These are phyloP conservation scores for Coracias cyanogaster DNA, from an alignment of 2,797 vertebrate genomes.

Conservation along the genomic window DNA sequence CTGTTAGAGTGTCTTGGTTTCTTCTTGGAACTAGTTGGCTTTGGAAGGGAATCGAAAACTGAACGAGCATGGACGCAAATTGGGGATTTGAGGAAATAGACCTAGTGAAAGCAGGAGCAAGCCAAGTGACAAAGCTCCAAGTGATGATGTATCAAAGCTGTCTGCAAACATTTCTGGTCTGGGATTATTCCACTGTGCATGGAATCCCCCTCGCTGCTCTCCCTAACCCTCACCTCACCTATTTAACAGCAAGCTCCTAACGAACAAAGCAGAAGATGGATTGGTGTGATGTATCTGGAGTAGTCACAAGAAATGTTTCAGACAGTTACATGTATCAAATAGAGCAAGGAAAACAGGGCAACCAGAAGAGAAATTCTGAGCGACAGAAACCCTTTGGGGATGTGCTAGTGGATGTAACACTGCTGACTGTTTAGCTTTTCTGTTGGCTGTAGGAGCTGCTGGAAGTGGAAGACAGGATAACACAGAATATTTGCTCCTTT, in stretches of 20 bases:
- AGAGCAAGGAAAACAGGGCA: not conserved
- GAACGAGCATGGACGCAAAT: not conserved
- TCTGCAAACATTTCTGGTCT: not conserved
- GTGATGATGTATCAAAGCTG: not conserved
- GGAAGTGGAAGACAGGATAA: not conserved
- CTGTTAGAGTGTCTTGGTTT: not conserved
- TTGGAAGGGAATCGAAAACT: not conserved
- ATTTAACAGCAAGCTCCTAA: not conserved
- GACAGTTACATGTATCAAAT: not conserved
- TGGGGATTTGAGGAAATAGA: not conserved
- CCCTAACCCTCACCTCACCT: not conserved
- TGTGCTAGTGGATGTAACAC: not conserved
- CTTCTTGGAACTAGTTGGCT: not conserved
- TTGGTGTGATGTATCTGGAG: fast-evolving
- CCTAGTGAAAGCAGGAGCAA: not conserved
- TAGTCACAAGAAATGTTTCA: not conserved
- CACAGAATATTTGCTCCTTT: not conserved
- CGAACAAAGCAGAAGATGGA: not conserved
- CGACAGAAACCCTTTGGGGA: not conserved
- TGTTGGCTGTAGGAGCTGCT: not conserved
- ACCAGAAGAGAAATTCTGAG: not conserved
- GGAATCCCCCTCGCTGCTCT: not conserved
- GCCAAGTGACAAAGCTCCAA: not conserved
- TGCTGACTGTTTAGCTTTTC: not conserved
- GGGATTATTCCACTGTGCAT: not conserved